Percentiles rank a stretch among this genome's conserved stretches.
These are phyloP conservation scores for Cyclophora albipunctata DNA, from an alignment of 2,888 invertebrate genomes.

Conservation along the genomic window DNA sequence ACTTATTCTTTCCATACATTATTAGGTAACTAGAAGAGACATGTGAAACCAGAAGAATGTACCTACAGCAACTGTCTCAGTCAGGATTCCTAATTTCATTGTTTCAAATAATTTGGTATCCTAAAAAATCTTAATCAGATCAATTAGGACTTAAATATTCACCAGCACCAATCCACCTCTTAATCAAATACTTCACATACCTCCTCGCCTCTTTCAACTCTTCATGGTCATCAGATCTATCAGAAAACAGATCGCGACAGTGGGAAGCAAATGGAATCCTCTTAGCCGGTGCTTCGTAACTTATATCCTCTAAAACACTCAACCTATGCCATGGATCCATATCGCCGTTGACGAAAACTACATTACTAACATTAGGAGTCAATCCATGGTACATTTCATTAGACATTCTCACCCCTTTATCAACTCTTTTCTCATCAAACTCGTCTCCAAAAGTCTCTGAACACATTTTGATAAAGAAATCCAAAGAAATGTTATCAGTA, in stretches of 20 bases:
- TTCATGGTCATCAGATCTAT: constrained; percentile 36
- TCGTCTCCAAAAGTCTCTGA: constrained; percentile 52
- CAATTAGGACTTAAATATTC: constrained; percentile 18
- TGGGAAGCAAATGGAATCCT: constrained; percentile 47
- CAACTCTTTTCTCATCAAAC: constrained; percentile 44
- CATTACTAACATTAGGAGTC: constrained; percentile 64
- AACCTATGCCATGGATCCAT: constrained; percentile 76
- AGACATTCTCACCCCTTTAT: constrained; percentile 46
- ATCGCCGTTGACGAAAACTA: constrained; percentile 76
- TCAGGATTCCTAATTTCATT: no score
- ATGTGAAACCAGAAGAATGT: no score
- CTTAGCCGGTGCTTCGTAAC: constrained; percentile 51
- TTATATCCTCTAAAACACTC: constrained; percentile 61
- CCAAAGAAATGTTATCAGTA: constrained; percentile 57
- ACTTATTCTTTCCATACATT: not conserved
- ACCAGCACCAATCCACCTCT: constrained; percentile 50
- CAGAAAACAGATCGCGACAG: constrained; percentile 48
- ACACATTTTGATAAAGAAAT: constrained; percentile 57
- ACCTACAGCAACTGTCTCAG: no score
- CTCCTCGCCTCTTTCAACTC: constrained; percentile 50
- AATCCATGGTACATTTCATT: constrained; percentile 68
- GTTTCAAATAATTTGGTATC: no score
- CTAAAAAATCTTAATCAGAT: no score
- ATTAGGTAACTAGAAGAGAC: no score
- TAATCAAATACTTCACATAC: constrained; percentile 50